Evolutionary conservation across 2,797 vertebrate genomes (phyloP).

Genomic region (Thaleichthys pacificus): DNA sequence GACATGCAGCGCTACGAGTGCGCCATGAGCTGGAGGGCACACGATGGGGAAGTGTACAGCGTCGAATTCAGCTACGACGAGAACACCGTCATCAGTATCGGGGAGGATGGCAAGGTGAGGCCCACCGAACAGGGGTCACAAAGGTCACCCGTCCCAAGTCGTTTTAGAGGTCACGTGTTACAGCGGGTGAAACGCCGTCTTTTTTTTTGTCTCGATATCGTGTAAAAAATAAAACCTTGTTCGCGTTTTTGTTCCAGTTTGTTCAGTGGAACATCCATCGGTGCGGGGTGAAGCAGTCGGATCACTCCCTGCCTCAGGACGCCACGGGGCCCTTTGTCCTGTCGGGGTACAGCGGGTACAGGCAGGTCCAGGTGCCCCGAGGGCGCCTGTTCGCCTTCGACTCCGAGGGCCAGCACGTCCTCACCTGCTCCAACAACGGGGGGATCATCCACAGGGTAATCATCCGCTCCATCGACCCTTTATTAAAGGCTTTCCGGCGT

Average conservation of each 20-base stretch:
- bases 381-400: conserved; percentile 96
- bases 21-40: conserved; percentile 94
- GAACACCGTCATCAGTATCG: conserved; percentile 94
- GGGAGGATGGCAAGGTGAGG: conserved; percentile 92
- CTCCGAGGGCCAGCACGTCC: conserved; percentile 91
- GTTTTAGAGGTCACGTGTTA: too few relatives aligned
- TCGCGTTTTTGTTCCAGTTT: conserved; percentile 72
- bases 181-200: too few relatives aligned
- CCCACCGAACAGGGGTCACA: too few relatives aligned
- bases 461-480: background rate
- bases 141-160: too few relatives aligned
- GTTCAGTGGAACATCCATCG: conserved; percentile 99
- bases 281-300: conserved; percentile 90
- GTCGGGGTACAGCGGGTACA: conserved; percentile 69
- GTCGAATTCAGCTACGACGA: conserved; percentile 99
- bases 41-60: conserved; percentile 92
- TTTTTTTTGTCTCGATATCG: too few relatives aligned
- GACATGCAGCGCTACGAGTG: conserved; percentile 97
- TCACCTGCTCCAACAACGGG: conserved; percentile 86
- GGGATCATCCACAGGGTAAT: conserved; percentile 90
- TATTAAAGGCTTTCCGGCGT: too few relatives aligned
- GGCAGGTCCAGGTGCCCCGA: conserved; percentile 89
- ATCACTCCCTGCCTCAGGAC: conserved; percentile 83
- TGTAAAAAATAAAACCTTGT: too few relatives aligned
- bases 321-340: conserved; percentile 12